Conservation (phyloP, 2,797 vertebrate genomes). For the Apogon hyalosoma region DNA sequence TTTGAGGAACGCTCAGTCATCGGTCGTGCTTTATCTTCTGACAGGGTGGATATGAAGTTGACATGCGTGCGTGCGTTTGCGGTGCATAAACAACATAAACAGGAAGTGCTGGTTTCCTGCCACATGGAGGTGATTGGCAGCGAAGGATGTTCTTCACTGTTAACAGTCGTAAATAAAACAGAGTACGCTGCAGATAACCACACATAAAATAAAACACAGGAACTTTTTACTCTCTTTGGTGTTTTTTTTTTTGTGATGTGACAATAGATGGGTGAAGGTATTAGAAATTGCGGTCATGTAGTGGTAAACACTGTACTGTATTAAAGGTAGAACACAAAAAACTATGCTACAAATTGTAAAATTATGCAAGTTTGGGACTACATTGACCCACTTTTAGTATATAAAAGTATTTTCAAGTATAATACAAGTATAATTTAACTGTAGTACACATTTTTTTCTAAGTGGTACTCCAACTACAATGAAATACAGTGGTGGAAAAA, state of each 20-base stretch:
- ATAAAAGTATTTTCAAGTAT: no score
- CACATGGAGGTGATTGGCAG: slow-evolving; percentile 46
- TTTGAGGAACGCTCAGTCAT: slow-evolving; percentile 30
- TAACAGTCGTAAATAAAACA: slow-evolving; percentile 10
- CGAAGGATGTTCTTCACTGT: slow-evolving; percentile 35
- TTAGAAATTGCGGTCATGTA: not conserved
- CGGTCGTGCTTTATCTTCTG: slow-evolving; percentile 36
- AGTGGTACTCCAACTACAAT: no score
- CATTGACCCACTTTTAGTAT: no score
- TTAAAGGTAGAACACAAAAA: not conserved
- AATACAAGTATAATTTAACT: no score
- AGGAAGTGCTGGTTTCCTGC: slow-evolving; percentile 56
- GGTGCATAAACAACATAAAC: slow-evolving; percentile 29
- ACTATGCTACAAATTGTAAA: no score
- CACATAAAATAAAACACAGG: not conserved
- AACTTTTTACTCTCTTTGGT: not conserved
- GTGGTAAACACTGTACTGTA: not conserved
- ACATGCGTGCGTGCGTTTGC: slow-evolving; percentile 35
- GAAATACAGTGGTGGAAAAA: no score
- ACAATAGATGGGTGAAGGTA: not conserved
- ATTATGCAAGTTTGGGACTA: no score
- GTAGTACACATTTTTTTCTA: no score
- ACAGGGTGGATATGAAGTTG: slow-evolving; percentile 22
- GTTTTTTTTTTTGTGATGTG: not conserved
- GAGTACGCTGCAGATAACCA: not conserved